phyloP scores from a whole-genome alignment of 2,888 invertebrate species.

The Encarsia formosa region DNA sequence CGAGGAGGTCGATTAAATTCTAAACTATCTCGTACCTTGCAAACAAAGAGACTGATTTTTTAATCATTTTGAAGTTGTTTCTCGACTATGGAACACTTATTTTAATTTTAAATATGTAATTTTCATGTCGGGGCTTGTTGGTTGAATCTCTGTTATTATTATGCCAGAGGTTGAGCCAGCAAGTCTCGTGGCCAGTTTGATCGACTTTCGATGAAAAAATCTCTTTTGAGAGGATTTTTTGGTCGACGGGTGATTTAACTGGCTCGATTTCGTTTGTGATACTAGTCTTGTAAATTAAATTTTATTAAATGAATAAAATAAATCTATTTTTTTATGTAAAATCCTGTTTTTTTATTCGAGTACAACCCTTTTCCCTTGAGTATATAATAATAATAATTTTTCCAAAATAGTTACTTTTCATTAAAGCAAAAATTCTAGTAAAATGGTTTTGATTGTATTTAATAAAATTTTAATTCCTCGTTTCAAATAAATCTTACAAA shows the following conservation, averaged over 20 bases:
- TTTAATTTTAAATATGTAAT: slow-evolving; percentile 17
- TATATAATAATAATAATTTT: too few species aligned
- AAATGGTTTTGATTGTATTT: too few species aligned
- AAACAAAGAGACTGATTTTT: slow-evolving; percentile 20
- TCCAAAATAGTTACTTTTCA: too few species aligned
- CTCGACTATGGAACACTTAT: slow-evolving; percentile 10
- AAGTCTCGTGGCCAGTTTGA: slow-evolving; percentile 22
- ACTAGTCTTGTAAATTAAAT: background rate
- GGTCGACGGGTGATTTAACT: slow-evolving; percentile 19
- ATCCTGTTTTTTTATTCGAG: too few species aligned
- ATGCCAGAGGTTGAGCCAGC: slow-evolving; percentile 3
- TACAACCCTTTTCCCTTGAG: too few species aligned
- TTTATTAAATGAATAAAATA: too few species aligned
- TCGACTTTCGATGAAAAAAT: slow-evolving; percentile 20
- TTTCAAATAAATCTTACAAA: too few species aligned
- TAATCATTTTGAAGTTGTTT: slow-evolving; percentile 28
- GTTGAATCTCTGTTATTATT: background rate
- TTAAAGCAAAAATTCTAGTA: too few species aligned
- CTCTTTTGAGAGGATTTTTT: slow-evolving; percentile 6
- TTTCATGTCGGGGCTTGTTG: slow-evolving; percentile 33
- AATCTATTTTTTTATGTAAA: too few species aligned
- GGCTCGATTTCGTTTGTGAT: slow-evolving; percentile 20
- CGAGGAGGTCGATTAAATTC: slow-evolving; percentile 64
- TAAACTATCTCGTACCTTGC: background rate
- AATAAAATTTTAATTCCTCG: too few species aligned